A percentile compares a stretch with the other conserved stretches of the same genome.
phyloP scores from a whole-genome alignment of 2,113 vertebrate species.

The Ondatra zibethicus region DNA sequence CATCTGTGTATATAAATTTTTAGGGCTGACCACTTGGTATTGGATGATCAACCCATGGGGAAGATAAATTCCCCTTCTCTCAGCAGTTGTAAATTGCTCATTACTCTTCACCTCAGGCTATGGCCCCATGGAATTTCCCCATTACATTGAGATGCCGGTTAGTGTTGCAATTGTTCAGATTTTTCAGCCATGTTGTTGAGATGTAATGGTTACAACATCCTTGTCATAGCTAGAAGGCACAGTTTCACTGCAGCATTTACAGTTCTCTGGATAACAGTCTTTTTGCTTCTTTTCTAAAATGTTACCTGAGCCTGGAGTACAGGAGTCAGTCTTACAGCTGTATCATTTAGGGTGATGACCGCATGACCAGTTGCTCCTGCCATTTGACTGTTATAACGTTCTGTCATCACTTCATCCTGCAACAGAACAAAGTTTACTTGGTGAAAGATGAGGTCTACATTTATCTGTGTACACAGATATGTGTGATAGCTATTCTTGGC shows the following conservation, averaged over 20 bases:
- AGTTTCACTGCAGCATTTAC: neutral
- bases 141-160: neutral
- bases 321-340: neutral
- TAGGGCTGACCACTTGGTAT: neutral
- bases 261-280: neutral
- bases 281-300: neutral
- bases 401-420: neutral
- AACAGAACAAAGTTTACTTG: neutral
- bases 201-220: neutral
- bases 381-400: neutral
- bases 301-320: neutral
- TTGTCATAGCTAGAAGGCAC: neutral
- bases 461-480: neutral
- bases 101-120: neutral
- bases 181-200: neutral
- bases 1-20: neutral
- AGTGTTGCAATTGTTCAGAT: neutral
- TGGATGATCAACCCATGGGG: neutral
- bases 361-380: neutral
- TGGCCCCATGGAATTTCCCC: neutral
- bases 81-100: neutral
- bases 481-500: neutral
- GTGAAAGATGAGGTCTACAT: neutral
- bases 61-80: neutral
- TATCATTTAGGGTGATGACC: neutral